Base-by-base conservation (phyloP, 1,140 invertebrate genomes). In the Bombus superbus region DNA sequence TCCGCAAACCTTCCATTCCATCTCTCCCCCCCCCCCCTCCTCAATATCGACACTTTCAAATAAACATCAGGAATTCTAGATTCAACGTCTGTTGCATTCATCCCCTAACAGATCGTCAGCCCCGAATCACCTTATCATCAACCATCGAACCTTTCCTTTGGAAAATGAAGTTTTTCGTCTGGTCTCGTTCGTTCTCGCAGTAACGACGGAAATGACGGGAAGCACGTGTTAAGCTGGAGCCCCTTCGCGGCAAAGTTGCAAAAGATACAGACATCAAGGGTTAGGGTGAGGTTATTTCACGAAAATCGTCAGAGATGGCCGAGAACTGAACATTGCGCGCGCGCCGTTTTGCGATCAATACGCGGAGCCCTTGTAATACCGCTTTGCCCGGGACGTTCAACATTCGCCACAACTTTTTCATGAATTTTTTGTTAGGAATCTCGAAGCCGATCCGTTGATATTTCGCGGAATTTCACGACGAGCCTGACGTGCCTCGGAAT, bases 241-340 rank as follows among this genome's bases (percentile, higher is more conserved):
- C 22, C 86, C 85, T 32, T 89, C 87, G 83, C 81, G 88, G 90
- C 89, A 89, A 91, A 89, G 90, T 92, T 90, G 85, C 88, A 18
- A 83, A 92, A 89, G 86, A 93, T 92, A 93, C 91, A 93, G 93
- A 94, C 93, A 91, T 93, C 92, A 94, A 92, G 92, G 90, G 90
- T 88, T 86, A 89, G 94, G 89, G 90, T 94, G 92, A 94, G 92
- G 90, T 92, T 94, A 91, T 92, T 92, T 71, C 87, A 93, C 94
- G 94, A 94, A 94, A 93, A 94, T 93, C 90, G 92, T 91, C 93
- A 93, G 92, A 94, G 91, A 94, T 94, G 88, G 87, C 92, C 93
- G 94, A 94, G 90, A 92, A 92, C 87, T 89, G 32, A 92, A 90
- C 90, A 91, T 92, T 92, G 93, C 92, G 93, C 93, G 93, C 92